Conservation (phyloP, 2,113 vertebrate species). For the Mus pahari region DNA sequence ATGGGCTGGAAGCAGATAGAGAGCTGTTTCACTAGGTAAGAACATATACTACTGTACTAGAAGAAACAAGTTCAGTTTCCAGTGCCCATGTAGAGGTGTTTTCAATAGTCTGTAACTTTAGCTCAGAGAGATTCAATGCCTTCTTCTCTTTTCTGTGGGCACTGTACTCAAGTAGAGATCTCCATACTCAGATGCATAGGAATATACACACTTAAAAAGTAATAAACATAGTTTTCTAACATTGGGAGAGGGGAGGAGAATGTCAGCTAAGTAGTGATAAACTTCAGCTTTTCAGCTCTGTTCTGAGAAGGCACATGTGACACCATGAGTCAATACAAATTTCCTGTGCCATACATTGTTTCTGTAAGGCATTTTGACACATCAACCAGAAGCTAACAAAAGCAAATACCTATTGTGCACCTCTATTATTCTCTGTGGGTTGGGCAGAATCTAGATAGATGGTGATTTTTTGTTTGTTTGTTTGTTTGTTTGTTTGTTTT, state of each 20-base stretch:
- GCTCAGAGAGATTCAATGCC: background rate
- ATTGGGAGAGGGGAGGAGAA: background rate
- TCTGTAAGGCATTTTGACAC: background rate
- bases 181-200: background rate
- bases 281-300: no score
- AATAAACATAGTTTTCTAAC: background rate
- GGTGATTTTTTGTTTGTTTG: no score
- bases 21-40: background rate
- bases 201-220: background rate
- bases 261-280: background rate
- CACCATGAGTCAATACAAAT: background rate
- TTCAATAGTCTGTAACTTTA: background rate
- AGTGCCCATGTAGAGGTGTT: background rate
- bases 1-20: background rate
- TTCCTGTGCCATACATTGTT: background rate
- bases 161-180: background rate
- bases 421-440: background rate
- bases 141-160: no score
- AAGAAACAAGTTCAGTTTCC: background rate
- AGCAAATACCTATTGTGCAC: background rate
- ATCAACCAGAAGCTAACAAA: background rate
- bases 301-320: background rate
- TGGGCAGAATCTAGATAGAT: background rate
- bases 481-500: no score
- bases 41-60: background rate